These are phyloP conservation scores for Microcebus ravelobensis DNA, from an alignment of 2,113 vertebrate species.

Conservation along the genomic window DNA sequence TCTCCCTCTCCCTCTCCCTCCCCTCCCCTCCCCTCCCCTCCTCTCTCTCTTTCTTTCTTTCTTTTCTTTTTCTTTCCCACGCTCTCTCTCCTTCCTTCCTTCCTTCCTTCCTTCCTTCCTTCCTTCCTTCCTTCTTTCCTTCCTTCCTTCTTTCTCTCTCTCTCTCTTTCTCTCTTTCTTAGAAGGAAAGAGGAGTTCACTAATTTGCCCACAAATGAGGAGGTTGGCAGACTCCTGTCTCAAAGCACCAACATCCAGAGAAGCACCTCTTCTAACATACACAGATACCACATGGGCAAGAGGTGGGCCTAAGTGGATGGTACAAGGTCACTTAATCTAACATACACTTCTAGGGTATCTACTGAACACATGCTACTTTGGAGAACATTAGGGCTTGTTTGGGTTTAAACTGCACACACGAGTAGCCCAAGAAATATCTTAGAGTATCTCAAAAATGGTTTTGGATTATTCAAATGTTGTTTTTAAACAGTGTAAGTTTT, in stretches of 20 bases:
- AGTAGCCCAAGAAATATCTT: slow-evolving; percentile 5
- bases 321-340: background rate
- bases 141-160: no score
- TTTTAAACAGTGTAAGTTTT: background rate
- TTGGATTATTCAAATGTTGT: background rate
- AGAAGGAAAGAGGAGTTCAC: no score
- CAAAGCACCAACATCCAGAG: no score
- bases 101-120: no score
- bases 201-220: no score
- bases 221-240: no score
- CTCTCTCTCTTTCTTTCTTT: background rate
- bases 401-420: background rate
- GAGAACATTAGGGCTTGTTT: background rate
- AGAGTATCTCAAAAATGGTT: background rate
- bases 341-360: background rate
- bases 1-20: no score
- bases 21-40: no score
- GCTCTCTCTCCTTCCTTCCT: no score
- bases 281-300: background rate
- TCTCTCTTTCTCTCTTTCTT: no score
- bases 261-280: background rate
- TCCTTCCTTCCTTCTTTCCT: no score
- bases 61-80: no score
- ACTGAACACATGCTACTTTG: background rate
- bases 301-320: background rate